Evolutionary conservation across 2,113 vertebrate genomes (phyloP), one percentile per base, ranked within the genome.

Genomic region (Andinoacara biseriatus): DNA sequence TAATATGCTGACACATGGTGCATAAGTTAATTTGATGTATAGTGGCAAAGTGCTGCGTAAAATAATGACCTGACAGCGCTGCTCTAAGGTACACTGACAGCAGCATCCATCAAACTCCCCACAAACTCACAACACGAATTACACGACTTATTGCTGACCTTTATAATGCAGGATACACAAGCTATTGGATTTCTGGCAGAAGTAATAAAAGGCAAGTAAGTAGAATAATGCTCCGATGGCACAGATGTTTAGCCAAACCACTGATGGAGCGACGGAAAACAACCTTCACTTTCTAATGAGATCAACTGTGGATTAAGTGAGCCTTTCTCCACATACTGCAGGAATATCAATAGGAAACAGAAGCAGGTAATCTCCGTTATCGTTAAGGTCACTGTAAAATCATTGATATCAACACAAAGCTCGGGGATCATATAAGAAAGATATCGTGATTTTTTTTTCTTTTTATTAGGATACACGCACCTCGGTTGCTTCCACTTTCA

Each of bases 401-500:
- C 35, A 56, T 18, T 20, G 57, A 33, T 62, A 49, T 31, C 35
- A 49, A 43, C 81, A 78, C 56, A 43, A 17, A 77, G 33, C 78
- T 59, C 65, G 10, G 49, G 22, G 38, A 82, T 56, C 49, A 56
- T 13, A 67, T 9, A 17, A 75, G 18, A 43, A 38, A 57, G 2
- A 62, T 11, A 52, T 26, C 15, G 9, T 35, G 74, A 80, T 84
- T 62, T 1, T 24, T 22, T 62, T 24, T 43, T 15, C 60, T 20
- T 74, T 57, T 76, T 24, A 62, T 33, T 4, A 78, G 46, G 5
- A 35, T 81, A 13, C 85, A 93, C 94, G 88, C 93, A 95, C 94
- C 94, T 95, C 90, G 83, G 72, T 80, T 85, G 92, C 80, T 87
- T 93, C 92, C 91, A 91, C 82, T 89, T 88, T 93, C 92, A 90